These are phyloP conservation scores for Prochilodus magdalenae DNA, from an alignment of 2,113 vertebrate species.

Conservation along the genomic window DNA sequence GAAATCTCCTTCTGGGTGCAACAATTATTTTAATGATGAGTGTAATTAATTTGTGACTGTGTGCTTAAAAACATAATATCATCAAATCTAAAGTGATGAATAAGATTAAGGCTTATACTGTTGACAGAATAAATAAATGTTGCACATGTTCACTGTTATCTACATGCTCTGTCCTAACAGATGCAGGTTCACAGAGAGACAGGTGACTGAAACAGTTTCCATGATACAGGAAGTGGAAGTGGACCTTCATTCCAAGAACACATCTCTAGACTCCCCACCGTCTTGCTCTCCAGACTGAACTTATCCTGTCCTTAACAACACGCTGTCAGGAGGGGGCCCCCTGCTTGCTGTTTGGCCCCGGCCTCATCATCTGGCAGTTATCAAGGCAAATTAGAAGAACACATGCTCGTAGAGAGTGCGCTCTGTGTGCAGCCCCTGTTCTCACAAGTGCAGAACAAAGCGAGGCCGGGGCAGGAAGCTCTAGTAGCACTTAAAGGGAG, in stretches of 20 bases:
- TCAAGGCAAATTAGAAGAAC: conserved; percentile 67
- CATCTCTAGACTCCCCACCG: conserved; percentile 42
- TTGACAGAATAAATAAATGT: no score
- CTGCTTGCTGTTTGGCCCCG: conserved; percentile 38
- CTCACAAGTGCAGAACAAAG: conserved; percentile 59
- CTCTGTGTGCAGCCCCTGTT: conserved; percentile 44
- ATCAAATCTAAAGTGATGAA: no score
- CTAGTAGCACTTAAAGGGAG: conserved; percentile 54
- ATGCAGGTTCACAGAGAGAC: conserved; percentile 44
- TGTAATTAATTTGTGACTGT: no score
- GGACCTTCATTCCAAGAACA: conserved; percentile 56
- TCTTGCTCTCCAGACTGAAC: conserved; percentile 50
- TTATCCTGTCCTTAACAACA: conserved; percentile 58
- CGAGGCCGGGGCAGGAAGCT: conserved; percentile 61
- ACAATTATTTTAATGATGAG: no score
- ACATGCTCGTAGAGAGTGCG: conserved; percentile 56
- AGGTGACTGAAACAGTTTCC: conserved; percentile 50
- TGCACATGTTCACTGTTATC: background rate
- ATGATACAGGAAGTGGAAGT: conserved; percentile 57
- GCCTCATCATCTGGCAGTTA: conserved; percentile 75
- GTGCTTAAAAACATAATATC: no score
- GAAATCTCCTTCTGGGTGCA: no score
- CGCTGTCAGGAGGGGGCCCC: conserved; percentile 32
- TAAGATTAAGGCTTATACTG: no score
- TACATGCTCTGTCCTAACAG: background rate